Conservation (phyloP, 2,888 invertebrate genomes). For the Tryphoninae sp. region DNA sequence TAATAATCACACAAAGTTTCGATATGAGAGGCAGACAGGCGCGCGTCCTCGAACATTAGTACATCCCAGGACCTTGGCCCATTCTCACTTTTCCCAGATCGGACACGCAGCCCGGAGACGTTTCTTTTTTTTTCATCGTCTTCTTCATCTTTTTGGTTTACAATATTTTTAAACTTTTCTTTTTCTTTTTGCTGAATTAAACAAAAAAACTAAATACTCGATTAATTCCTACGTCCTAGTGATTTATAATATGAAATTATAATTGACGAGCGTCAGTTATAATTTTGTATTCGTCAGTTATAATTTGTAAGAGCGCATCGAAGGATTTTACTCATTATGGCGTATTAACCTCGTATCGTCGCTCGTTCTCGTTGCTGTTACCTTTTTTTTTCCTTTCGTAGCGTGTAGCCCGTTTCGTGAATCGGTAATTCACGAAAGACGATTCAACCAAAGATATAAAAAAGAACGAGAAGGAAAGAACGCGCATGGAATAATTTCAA, state of each 20-base stretch:
- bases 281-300: not conserved
- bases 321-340: not conserved
- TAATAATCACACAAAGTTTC: slow-evolving; percentile 26
- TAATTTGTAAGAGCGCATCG: not conserved
- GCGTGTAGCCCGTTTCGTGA: not conserved
- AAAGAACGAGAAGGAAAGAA: not conserved
- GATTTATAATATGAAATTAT: no score
- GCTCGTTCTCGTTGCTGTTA: no score
- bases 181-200: not conserved
- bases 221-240: no score
- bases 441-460: not conserved
- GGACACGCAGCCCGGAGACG: not conserved
- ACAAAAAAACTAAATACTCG: no score
- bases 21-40: slow-evolving; percentile 24
- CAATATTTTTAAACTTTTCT: not conserved
- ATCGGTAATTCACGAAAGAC: not conserved
- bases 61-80: slow-evolving; percentile 55
- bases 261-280: not conserved
- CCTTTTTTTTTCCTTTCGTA: not conserved
- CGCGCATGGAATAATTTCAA: not conserved
- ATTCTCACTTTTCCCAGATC: slow-evolving; percentile 49
- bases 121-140: slow-evolving; percentile 1
- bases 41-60: slow-evolving; percentile 35
- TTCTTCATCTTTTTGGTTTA: no score
- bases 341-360: not conserved